Evolutionary conservation across 2,113 vertebrate species (phyloP), one percentile per base, ranked within the genome.

Genomic region (Cinclus mexicanus): DNA sequence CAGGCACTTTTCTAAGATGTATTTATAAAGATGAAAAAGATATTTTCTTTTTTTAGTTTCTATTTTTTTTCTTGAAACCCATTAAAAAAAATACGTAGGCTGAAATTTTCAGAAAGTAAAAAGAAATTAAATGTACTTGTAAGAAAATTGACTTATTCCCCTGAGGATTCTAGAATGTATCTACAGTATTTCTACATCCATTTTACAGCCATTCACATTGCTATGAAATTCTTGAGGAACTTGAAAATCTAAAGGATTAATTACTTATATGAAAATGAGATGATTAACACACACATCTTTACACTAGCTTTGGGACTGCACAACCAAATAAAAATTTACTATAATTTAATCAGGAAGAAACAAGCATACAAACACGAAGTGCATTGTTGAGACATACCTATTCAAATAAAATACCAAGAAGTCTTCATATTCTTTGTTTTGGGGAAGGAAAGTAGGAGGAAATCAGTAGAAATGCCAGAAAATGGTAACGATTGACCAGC

Each of bases 41-140:
- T 12, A 42, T 69, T 68, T 86, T 90, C 52, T 63, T 76, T 88
- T 83, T 41, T 11, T n/a, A 55, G 26, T 57, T 89, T 14, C 22
- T 50, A 37, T 20, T 77, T 72, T 87, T 76, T 64, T 79, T 8
- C 81, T 84, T 83, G 31, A 74, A 86, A 39, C 5, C 47, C 20
- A 70, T 76, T 90, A 44, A 65, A 96, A 83, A 89, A 76, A 87
- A 83, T 4, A 89, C 31, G 85, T 41, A 64, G 46, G 20, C 75
- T 69, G 31, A 71, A 85, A 68, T 91, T 96, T 96, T 93, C 39
- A 83, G 57, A 39, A 49, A 69, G 74, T 82, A 94, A 96, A 98
- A 97, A 86, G 92, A 94, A 97, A 97, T 97, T 92, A 95, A 96
- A 96, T 82, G 71, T 95, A 93, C 84, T 85, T 67, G 76, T 95